Percentiles rank a stretch among this genome's conserved stretches.
Evolutionary conservation across 2,797 vertebrate genomes (phyloP).

Genomic region (Alosa sapidissima): DNA sequence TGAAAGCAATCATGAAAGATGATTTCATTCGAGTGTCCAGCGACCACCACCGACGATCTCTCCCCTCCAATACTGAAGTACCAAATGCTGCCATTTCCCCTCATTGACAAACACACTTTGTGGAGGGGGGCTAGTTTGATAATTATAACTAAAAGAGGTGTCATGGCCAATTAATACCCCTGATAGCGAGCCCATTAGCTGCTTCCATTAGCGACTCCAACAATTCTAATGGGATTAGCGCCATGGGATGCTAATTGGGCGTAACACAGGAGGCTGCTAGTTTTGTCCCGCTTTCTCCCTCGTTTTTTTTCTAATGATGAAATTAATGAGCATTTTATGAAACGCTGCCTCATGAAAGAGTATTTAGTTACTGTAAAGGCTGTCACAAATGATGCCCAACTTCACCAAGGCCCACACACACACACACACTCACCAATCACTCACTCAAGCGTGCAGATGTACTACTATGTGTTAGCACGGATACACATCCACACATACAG

Average conservation of each 20-base stretch:
- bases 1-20: conserved; percentile 78
- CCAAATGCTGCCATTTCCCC: conserved; percentile 45
- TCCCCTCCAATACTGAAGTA: conserved; percentile 37
- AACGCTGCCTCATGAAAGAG: conserved; percentile 89
- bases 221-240: conserved; percentile 99
- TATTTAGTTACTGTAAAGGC: conserved; percentile 85
- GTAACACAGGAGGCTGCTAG: conserved; percentile 96
- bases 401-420: conserved; percentile 3
- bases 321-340: conserved; percentile 95
- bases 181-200: conserved; percentile 99
- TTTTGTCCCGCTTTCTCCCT: conserved; percentile 82
- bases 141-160: conserved; percentile 99
- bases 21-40: conserved; percentile 67
- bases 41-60: conserved; percentile 63
- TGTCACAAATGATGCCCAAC: conserved; percentile 79
- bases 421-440: background rate
- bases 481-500: background rate
- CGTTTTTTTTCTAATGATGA: conserved; percentile 81
- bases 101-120: conserved; percentile 93
- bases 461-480: background rate
- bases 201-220: conserved; percentile 99
- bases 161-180: conserved; percentile 99
- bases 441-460: background rate
- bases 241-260: conserved; percentile 98
- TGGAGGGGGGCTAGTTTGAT: conserved; percentile 88